phyloP scores from a whole-genome alignment of 2,888 invertebrate genomes.

The Rhagonycha fulva region DNA sequence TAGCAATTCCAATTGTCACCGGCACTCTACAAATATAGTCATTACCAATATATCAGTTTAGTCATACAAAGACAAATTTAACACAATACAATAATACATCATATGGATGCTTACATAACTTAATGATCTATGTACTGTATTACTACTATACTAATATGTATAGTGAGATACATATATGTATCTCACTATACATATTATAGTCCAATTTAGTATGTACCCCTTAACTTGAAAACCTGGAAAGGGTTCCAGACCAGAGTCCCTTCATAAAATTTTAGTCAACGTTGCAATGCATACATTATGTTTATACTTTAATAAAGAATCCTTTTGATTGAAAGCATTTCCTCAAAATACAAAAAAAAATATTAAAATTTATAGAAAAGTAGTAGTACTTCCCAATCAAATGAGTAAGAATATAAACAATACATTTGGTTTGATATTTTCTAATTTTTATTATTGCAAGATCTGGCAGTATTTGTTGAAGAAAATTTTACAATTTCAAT shows the following conservation, averaged over 20 bases:
- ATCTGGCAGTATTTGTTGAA: not conserved
- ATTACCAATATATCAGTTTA: not conserved
- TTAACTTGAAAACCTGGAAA: not conserved
- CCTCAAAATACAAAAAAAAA: not conserved
- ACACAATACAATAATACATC: not conserved
- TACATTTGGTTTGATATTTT: too few relatives aligned
- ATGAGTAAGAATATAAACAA: too few relatives aligned
- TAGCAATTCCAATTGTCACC: not conserved
- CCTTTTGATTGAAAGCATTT: not conserved
- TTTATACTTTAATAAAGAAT: not conserved
- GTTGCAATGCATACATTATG: not conserved
- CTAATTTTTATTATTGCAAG: too few relatives aligned
- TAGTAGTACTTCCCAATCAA: too few relatives aligned
- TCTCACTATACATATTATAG: not conserved
- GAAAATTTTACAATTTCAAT: not conserved
- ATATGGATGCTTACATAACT: not conserved
- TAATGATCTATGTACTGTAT: not conserved
- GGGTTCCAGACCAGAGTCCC: not conserved
- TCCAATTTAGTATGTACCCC: constrained; percentile 1
- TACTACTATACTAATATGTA: too few relatives aligned
- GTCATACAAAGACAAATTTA: not conserved
- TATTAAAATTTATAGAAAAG: too few relatives aligned
- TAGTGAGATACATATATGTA: too few relatives aligned
- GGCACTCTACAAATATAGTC: not conserved
- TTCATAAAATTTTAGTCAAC: not conserved